These are phyloP conservation scores for Cylloceria caligata DNA, from an alignment of 2,888 invertebrate species.

Conservation along the genomic window DNA sequence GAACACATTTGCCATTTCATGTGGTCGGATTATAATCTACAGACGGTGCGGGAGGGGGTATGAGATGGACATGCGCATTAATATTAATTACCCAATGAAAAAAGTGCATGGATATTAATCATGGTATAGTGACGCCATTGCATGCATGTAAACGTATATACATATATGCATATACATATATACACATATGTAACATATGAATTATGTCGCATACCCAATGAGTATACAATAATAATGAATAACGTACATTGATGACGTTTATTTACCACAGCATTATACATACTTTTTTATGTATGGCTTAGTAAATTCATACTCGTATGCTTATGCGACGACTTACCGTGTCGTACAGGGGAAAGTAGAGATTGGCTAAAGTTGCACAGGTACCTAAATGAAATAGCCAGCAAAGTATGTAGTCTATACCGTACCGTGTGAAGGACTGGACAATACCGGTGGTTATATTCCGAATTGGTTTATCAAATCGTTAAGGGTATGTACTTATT, in stretches of 20 bases:
- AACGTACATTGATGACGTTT: conserved; percentile 36
- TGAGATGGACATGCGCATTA: conserved; percentile 78
- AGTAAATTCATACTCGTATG: neutral
- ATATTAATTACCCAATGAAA: conserved; percentile 83
- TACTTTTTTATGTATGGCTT: conserved; percentile 10
- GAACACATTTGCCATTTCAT: conserved; percentile 53
- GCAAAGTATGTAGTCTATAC: conserved; percentile 18
- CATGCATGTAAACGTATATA: conserved; percentile 74
- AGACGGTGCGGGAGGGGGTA: conserved; percentile 59
- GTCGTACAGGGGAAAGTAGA: conserved; percentile 62
- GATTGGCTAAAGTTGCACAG: conserved; percentile 51
- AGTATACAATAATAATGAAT: conserved; percentile 34
- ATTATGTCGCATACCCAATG: conserved; percentile 55
- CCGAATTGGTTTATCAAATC: neutral
- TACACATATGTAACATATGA: conserved; percentile 43
- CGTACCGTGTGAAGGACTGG: conserved; percentile 32
- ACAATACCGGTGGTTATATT: neutral
- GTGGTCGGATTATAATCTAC: conserved; percentile 51
- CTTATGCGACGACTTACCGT: conserved; percentile 67
- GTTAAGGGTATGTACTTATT: neutral
- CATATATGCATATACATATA: conserved; percentile 32
- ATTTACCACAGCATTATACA: conserved; percentile 12
- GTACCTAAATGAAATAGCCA: conserved; percentile 58
- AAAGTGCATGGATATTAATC: conserved; percentile 80
- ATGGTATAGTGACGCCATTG: conserved; percentile 73